Conservation (phyloP, 92 coral and sea anemone genomes). For the Diadumene lineata region DNA sequence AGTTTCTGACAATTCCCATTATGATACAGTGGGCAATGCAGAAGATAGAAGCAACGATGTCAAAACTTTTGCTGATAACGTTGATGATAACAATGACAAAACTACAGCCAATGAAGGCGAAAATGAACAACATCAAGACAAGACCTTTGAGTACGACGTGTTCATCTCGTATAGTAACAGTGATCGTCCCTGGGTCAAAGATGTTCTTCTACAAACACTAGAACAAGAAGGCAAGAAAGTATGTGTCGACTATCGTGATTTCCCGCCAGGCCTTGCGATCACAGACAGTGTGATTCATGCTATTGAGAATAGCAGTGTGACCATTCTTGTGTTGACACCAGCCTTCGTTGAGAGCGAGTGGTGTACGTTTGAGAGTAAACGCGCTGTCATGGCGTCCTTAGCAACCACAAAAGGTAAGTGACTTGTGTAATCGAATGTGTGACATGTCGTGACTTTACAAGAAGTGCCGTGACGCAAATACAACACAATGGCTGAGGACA, state of each 20-base stretch:
- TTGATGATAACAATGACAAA: not conserved
- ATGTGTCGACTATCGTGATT: slow-evolving; percentile 47
- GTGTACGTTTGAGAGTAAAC: slow-evolving; percentile 39
- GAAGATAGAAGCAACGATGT: too few relatives aligned
- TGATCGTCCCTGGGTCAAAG: slow-evolving; percentile 54
- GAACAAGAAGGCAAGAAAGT: slow-evolving; percentile 31
- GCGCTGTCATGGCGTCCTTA: slow-evolving; percentile 25
- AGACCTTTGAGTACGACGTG: slow-evolving; percentile 11
- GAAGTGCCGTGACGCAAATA: slow-evolving; percentile 14
- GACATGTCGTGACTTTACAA: not conserved
- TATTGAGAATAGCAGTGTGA: slow-evolving; percentile 31
- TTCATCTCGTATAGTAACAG: slow-evolving; percentile 46
- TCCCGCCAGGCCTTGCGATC: slow-evolving; percentile 24
- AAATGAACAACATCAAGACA: not conserved
- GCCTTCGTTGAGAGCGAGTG: slow-evolving; percentile 39
- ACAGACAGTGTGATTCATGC: slow-evolving; percentile 29
- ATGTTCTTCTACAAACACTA: slow-evolving; percentile 31
- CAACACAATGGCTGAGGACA: too few relatives aligned
- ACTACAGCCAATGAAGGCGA: not conserved
- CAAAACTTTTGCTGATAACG: too few relatives aligned
- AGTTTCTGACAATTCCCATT: too few relatives aligned
- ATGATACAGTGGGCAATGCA: too few relatives aligned
- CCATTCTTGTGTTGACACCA: slow-evolving; percentile 36
- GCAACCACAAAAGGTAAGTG: slow-evolving; percentile 29
- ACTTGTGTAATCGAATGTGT: not conserved